These are phyloP conservation scores for Mustelus asterias DNA, from an alignment of 2,113 vertebrate genomes.

Conservation along the genomic window DNA sequence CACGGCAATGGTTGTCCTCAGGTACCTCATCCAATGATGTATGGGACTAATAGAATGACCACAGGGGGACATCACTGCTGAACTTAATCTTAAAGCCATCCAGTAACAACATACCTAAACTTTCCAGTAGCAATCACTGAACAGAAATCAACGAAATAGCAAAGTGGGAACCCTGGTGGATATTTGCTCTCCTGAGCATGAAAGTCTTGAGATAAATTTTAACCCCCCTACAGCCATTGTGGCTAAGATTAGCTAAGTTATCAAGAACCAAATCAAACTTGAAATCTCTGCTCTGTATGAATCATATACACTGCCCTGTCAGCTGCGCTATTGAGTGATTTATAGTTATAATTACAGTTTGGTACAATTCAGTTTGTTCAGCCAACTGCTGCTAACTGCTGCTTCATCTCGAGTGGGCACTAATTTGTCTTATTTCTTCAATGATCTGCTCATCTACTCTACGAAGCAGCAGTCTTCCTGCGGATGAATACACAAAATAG, in stretches of 20 bases:
- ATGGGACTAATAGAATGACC: not conserved
- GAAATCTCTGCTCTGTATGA: not conserved
- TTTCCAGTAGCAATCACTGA: not conserved
- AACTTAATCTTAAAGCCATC: not conserved
- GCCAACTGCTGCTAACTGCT: not conserved
- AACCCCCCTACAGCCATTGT: not conserved
- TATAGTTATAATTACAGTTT: slow-evolving; percentile 1
- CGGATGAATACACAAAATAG: not conserved
- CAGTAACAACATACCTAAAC: not conserved
- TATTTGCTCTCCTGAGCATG: not conserved
- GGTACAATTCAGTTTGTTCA: not conserved
- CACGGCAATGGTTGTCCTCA: not conserved
- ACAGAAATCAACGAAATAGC: not conserved
- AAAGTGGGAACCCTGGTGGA: not conserved
- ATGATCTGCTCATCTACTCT: not conserved
- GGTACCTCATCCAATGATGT: not conserved
- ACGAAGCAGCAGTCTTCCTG: not conserved
- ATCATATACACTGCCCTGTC: not conserved
- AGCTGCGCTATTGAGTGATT: not conserved
- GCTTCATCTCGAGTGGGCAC: not conserved
- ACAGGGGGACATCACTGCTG: not conserved
- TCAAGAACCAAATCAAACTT: not conserved
- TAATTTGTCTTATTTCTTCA: not conserved
- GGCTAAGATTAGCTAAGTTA: not conserved
- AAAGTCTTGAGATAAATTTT: not conserved